Evolutionary conservation across 2,888 invertebrate species (phyloP).

Genomic region (Hymenopus coronatus): DNA sequence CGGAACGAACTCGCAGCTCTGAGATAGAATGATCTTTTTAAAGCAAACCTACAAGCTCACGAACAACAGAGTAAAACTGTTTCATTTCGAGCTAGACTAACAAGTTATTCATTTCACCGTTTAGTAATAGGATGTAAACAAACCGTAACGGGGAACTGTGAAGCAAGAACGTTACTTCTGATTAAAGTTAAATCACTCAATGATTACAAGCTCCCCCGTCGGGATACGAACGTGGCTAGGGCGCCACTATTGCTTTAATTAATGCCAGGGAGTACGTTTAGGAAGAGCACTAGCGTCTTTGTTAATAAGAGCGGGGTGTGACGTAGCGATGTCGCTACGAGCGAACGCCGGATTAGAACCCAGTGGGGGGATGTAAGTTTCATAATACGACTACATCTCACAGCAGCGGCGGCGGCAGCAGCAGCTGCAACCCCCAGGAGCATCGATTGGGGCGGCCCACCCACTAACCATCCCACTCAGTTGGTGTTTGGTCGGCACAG

Average conservation of each 20-base stretch:
- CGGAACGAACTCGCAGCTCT: no score
- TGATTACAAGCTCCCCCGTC: background rate
- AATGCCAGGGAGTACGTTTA: background rate
- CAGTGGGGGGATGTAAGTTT: conserved; percentile 12
- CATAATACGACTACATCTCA: conserved; percentile 3
- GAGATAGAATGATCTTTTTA: no score
- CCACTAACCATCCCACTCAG: background rate
- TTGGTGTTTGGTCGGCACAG: background rate
- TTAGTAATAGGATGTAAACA: background rate
- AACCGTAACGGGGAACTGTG: background rate
- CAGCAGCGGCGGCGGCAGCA: background rate
- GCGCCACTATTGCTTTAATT: background rate
- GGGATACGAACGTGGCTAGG: background rate
- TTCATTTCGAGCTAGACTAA: no score
- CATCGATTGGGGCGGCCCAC: conserved; percentile 6
- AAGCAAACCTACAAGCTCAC: no score
- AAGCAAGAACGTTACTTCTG: background rate
- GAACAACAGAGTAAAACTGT: no score
- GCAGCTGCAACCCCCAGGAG: conserved; percentile 12
- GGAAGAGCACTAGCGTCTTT: background rate
- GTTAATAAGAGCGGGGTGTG: background rate
- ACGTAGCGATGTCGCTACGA: conserved; percentile 6
- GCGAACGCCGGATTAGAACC: background rate
- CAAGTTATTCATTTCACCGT: no score
- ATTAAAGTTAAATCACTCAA: background rate